Percentiles rank a stretch among this genome's conserved stretches.
phyloP scores from a whole-genome alignment of 2,797 vertebrate genomes.

The Argentina silus region DNA sequence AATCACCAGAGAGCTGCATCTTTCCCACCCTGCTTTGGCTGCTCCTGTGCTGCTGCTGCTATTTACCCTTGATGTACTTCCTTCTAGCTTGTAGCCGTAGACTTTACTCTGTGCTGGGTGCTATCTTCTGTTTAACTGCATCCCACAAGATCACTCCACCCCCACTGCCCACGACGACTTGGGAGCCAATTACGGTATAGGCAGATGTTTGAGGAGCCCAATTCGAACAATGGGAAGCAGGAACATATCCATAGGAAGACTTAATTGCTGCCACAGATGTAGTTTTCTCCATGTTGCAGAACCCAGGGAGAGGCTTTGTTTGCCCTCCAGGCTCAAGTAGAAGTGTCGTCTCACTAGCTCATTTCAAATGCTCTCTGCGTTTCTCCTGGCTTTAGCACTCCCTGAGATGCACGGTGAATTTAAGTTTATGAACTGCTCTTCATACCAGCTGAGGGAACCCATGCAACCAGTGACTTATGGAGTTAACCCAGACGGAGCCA shows the following conservation, averaged over 20 bases:
- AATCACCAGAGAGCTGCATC: constrained; percentile 61
- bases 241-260: constrained; percentile 41
- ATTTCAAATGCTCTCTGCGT: constrained; percentile 15
- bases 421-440: constrained; percentile 50
- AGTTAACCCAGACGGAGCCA: constrained; percentile 24
- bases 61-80: constrained; percentile 48
- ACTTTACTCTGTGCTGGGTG: constrained; percentile 32
- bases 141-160: constrained; percentile 5
- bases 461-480: constrained; percentile 49
- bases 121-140: constrained; percentile 38
- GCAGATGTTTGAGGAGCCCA: constrained; percentile 28
- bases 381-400: constrained; percentile 51
- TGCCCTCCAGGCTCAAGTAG: neutral
- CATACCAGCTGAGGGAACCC: constrained; percentile 13
- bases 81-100: constrained; percentile 45
- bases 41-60: constrained; percentile 34
- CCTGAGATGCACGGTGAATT: constrained; percentile 59
- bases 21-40: constrained; percentile 55
- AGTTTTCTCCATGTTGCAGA: neutral
- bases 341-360: neutral
- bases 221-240: constrained; percentile 10
- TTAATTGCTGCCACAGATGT: constrained; percentile 32
- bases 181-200: constrained; percentile 40
- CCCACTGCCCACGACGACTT: constrained; percentile 22
- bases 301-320: neutral